phyloP scores from a whole-genome alignment of 2,113 vertebrate genomes.

The Diadophis punctatus region DNA sequence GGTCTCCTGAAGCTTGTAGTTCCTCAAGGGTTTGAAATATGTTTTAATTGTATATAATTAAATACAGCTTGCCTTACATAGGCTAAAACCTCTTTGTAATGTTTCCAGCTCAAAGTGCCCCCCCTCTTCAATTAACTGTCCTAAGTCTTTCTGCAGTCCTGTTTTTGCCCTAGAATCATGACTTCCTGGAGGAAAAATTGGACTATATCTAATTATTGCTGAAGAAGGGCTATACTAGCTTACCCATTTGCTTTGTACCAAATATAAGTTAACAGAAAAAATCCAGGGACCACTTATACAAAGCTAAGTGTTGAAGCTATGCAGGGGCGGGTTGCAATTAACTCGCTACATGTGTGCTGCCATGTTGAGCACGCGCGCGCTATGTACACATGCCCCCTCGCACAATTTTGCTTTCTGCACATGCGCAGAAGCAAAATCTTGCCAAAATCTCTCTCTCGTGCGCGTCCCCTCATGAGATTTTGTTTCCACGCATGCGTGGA shows the following conservation, averaged over 20 bases:
- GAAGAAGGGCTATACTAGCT: neutral
- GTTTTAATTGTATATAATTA: slow-evolving; percentile 64
- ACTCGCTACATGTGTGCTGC: no score
- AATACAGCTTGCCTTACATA: slow-evolving; percentile 52
- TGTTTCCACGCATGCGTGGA: no score
- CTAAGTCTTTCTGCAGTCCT: slow-evolving; percentile 52
- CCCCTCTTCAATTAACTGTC: slow-evolving; percentile 56
- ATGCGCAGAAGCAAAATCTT: no score
- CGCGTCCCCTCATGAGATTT: no score
- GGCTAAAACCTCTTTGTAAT: slow-evolving; percentile 54
- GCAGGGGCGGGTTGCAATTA: no score
- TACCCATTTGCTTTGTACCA: slow-evolving; percentile 19
- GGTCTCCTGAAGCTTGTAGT: slow-evolving; percentile 19
- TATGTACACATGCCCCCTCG: no score
- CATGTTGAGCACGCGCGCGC: no score
- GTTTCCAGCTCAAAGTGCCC: slow-evolving; percentile 27
- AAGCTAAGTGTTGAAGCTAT: neutral
- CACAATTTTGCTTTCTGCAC: no score
- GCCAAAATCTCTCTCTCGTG: no score
- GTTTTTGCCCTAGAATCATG: slow-evolving; percentile 25
- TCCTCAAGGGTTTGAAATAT: slow-evolving; percentile 39
- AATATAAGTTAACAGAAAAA: neutral
- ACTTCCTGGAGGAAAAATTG: slow-evolving; percentile 43
- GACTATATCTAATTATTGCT: slow-evolving; percentile 47
- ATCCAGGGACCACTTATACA: neutral